A percentile compares a stretch with the other conserved stretches of the same genome.
Evolutionary conservation across 2,113 vertebrate species (phyloP).

Genomic region (Catharus bicknelli): DNA sequence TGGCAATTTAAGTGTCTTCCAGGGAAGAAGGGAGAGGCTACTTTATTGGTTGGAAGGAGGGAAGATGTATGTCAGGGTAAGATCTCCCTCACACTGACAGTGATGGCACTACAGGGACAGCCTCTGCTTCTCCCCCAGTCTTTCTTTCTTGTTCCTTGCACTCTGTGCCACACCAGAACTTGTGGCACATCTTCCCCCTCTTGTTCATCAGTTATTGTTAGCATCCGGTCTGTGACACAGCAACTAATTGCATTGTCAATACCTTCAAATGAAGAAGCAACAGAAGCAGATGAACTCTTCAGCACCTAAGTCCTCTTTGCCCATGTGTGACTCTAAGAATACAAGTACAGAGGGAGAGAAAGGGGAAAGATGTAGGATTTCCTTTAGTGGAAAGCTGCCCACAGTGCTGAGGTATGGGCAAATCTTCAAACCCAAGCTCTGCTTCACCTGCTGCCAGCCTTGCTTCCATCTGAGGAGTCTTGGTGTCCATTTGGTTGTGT

Average conservation of each 20-base stretch:
- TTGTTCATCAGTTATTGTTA: neutral
- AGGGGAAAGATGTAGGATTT: neutral
- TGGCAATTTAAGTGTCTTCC: neutral
- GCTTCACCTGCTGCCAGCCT: neutral
- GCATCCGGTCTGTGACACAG: neutral
- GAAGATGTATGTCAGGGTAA: neutral
- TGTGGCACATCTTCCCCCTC: neutral
- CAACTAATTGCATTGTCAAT: neutral
- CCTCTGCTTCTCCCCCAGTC: neutral
- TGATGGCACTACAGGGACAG: accelerated
- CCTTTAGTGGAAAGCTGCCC: neutral
- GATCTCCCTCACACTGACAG: neutral
- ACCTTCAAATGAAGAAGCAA: neutral
- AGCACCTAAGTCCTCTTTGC: neutral
- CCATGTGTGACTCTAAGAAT: neutral
- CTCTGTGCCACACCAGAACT: neutral
- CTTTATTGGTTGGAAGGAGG: neutral
- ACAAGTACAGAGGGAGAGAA: neutral
- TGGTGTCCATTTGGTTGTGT: neutral
- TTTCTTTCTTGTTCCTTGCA: neutral
- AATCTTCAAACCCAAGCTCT: neutral
- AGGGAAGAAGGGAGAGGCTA: neutral
- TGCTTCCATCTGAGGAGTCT: neutral
- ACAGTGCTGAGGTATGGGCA: neutral
- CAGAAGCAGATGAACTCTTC: neutral